phyloP scores from a whole-genome alignment of 2,797 vertebrate species.

The Sebastes matsubarae region DNA sequence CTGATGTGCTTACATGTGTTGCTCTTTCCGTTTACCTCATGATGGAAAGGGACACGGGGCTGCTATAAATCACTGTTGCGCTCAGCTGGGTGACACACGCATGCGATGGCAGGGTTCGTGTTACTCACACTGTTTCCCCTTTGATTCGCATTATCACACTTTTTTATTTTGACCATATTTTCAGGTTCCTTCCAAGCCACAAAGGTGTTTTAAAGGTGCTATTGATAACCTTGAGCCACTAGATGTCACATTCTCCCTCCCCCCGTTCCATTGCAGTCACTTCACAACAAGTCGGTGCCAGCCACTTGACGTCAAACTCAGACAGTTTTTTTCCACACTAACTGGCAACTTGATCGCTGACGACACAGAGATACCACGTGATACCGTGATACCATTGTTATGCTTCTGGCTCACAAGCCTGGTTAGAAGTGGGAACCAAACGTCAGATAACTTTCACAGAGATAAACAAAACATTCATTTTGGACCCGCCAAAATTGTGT shows the following conservation, averaged over 20 bases:
- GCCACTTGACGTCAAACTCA: not conserved
- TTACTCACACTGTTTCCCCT: constrained; percentile 32
- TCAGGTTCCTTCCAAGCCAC: constrained; percentile 14
- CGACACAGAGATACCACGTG: not conserved
- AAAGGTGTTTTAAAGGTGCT: not conserved
- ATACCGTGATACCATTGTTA: not conserved
- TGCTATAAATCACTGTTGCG: constrained; percentile 70
- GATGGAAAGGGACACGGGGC: constrained; percentile 70
- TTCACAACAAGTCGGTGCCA: not conserved
- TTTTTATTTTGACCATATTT: not conserved
- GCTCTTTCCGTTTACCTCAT: constrained; percentile 83
- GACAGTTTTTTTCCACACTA: not conserved
- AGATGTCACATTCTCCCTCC: not conserved
- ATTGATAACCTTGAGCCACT: not conserved
- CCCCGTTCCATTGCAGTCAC: not conserved
- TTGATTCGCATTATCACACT: not conserved
- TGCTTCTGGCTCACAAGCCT: not conserved
- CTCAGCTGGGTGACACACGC: constrained; percentile 54
- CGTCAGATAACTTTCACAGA: not conserved
- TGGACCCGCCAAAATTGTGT: fast-evolving
- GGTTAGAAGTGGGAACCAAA: not conserved
- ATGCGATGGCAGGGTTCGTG: constrained; percentile 25
- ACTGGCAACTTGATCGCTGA: not conserved
- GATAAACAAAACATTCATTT: not conserved
- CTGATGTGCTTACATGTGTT: constrained; percentile 76